Percentiles rank a stretch among this genome's conserved stretches.
Evolutionary conservation across 2,888 invertebrate genomes (phyloP).

Genomic region (Sabatieria punctata): DNA sequence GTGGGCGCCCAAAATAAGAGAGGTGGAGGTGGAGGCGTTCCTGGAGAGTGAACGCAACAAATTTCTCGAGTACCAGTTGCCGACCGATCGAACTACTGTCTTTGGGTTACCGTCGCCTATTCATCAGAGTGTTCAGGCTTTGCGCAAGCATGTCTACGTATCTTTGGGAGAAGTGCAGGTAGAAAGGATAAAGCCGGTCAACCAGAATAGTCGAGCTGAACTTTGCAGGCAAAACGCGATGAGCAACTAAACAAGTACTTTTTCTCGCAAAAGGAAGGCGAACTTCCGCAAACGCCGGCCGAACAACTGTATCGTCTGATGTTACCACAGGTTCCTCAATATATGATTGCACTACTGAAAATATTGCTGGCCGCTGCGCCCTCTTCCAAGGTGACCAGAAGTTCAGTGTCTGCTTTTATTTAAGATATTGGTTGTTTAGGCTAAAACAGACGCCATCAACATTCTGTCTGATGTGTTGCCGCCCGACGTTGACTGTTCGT

Average conservation of each 20-base stretch:
- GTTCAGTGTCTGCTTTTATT: too few species aligned
- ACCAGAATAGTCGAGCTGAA: too few species aligned
- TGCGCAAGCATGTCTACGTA: constrained; percentile 65
- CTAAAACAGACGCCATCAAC: constrained; percentile 91
- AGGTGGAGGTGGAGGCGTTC: constrained; percentile 79
- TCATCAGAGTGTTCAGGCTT: constrained; percentile 60
- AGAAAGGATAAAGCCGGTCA: too few species aligned
- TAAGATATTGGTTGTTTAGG: too few species aligned
- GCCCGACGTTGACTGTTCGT: constrained; percentile 20
- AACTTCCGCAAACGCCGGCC: constrained; percentile 59
- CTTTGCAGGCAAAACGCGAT: constrained; percentile 23
- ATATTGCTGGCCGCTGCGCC: constrained; percentile 91
- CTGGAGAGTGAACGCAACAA: constrained; percentile 61
- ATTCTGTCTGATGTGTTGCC: constrained; percentile 94
- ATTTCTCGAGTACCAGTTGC: constrained; percentile 83
- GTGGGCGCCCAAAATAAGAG: constrained; percentile 91
- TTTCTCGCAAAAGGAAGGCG: constrained; percentile 48
- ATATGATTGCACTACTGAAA: constrained; percentile 67
- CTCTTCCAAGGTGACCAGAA: constrained; percentile 91
- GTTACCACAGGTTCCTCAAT: constrained; percentile 84
- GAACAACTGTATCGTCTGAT: constrained; percentile 84
- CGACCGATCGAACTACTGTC: constrained; percentile 59
- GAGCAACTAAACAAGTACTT: constrained; percentile 21
- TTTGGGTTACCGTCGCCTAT: constrained; percentile 92
- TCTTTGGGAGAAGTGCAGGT: constrained; percentile 82